Base-by-base conservation (phyloP, 2,888 invertebrate genomes). In the Diarsia brunnea region DNA sequence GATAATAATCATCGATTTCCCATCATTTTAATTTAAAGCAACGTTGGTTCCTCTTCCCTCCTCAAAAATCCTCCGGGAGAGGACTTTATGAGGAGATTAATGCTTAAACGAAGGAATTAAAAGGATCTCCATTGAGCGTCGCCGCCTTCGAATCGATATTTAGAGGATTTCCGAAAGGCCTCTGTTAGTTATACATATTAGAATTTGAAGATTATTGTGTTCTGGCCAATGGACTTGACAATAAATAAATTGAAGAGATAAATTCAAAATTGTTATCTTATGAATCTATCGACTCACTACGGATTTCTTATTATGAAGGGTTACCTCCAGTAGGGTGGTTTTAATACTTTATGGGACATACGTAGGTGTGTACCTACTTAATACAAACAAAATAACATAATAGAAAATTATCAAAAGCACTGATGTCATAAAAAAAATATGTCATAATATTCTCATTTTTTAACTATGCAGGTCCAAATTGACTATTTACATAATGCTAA, bases 71-170 rank as follows among this genome's bases (percentile, higher is more conserved):
- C 83, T 87, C 71, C 71, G 86, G 80, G 82, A 84, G 87, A 83
- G 84, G 82, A 76, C 88, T 91, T 93, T 91, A 91, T 89, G 90
- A 89, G 85, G 85, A 90, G 92, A 93, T 93, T 93, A 93, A 91
- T 90, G 88, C 77, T 90, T 89, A 90, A 92, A 90, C 90, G 91
- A 87, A 91, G 89, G 92, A 90, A 92, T 93, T 92, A 92, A 90
- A 91, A 82, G 89, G 86, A 90, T 91, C 90, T 87, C 73, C 73
- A 67, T 67, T 77, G 75, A 89, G 88, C 82, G 79, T 69, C 74
- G 86, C 66, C 72, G 75, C 78, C 65, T 83, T 69, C 47, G 45
- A 79, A 84, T 87, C 87, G 85, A 88, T 88, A 82, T 79, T 79
- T 73, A 68, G 82, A 81, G 84, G 87, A 88, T 84, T 86, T 80